Conservation (phyloP, 2,113 vertebrate genomes). For the Carettochelys insculpta region DNA sequence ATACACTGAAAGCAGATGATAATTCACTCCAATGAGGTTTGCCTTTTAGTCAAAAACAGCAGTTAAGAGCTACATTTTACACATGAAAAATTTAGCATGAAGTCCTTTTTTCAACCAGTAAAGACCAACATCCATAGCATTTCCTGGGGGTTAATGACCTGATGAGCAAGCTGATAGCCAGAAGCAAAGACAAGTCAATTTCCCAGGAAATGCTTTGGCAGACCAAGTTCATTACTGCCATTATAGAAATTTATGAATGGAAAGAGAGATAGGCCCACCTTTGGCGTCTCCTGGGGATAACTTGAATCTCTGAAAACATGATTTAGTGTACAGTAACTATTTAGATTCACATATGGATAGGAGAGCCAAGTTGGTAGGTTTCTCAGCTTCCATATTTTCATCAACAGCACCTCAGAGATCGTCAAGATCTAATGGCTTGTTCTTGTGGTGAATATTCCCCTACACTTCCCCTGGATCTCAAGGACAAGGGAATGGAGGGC, state of each 20-base stretch:
- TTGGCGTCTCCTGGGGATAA: not conserved
- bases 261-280: not conserved
- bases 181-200: not conserved
- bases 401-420: not conserved
- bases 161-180: not conserved
- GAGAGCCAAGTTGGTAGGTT: not conserved
- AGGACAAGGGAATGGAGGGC: not conserved
- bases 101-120: not conserved
- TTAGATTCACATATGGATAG: not conserved
- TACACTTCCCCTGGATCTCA: not conserved
- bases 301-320: not conserved
- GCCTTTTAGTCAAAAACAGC: not conserved
- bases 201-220: rapidly evolving
- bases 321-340: not conserved
- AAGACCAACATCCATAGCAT: not conserved
- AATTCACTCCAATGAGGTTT: not conserved
- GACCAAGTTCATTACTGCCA: not conserved
- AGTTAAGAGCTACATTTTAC: not conserved
- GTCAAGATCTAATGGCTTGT: not conserved
- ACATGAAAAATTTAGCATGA: not conserved
- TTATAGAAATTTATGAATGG: not conserved
- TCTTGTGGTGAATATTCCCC: not conserved
- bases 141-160: not conserved
- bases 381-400: not conserved
- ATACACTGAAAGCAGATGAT: not conserved